Percentiles rank a stretch among this genome's conserved stretches.
Conservation (phyloP, 1,140 invertebrate genomes). For the Drosophila mauritiana region DNA sequence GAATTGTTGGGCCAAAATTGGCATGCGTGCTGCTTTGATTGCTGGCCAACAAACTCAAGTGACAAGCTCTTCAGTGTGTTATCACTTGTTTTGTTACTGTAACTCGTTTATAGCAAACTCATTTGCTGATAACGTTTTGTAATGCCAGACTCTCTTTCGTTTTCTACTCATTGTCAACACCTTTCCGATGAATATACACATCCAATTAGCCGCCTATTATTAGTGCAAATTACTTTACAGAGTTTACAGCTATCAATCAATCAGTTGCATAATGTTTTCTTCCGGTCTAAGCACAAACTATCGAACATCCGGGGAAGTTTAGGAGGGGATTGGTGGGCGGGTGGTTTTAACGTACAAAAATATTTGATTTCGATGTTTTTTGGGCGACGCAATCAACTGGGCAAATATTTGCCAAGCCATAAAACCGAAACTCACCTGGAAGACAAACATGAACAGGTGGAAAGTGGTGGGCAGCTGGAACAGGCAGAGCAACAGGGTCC, state of each 20-base stretch:
- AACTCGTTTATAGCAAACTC: conserved; percentile 13
- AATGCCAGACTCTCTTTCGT: not conserved
- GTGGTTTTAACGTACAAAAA: conserved; percentile 14
- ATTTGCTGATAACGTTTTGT: conserved; percentile 23
- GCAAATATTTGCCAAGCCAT: conserved; percentile 67
- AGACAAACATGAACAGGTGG: conserved; percentile 83
- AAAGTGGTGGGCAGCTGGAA: conserved; percentile 85
- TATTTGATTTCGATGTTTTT: conserved; percentile 39
- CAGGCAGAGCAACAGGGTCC: conserved; percentile 89
- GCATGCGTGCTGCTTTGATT: conserved; percentile 14
- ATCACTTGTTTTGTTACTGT: conserved; percentile 29
- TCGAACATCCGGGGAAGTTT: conserved; percentile 14
- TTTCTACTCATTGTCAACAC: conserved; percentile 12
- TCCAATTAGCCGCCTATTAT: conserved; percentile 25
- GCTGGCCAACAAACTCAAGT: conserved; percentile 21
- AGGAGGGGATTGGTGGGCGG: not conserved
- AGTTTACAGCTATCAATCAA: conserved; percentile 27
- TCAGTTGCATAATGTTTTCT: conserved; percentile 44
- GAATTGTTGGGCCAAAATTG: conserved; percentile 18
- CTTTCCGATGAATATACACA: conserved; percentile 1
- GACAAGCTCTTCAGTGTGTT: conserved; percentile 12
- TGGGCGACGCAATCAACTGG: conserved; percentile 57
- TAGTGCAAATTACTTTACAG: conserved; percentile 30
- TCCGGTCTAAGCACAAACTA: conserved; percentile 16
- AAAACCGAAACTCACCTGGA: conserved; percentile 79